Conservation (phyloP, 1,140 invertebrate genomes). For the Amyelois transitella region DNA sequence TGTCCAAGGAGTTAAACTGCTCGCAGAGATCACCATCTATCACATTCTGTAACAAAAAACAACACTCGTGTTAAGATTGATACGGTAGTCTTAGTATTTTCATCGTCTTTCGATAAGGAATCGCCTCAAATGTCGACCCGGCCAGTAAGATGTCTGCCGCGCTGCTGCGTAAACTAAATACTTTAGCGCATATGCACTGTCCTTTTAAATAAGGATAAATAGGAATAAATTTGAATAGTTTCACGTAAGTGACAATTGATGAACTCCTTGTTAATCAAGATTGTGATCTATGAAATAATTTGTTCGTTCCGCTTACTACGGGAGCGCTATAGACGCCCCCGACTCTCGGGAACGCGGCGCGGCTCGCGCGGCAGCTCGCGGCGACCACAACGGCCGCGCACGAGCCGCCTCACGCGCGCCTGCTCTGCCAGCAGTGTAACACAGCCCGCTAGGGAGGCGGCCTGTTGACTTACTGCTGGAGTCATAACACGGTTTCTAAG, state of each 20-base stretch:
- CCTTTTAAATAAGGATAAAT: no score
- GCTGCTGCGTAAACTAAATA: no score
- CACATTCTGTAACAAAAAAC: slow-evolving; percentile 87
- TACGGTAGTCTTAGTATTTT: no score
- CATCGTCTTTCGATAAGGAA: no score
- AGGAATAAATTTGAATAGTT: no score
- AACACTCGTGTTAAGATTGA: slow-evolving; percentile 3
- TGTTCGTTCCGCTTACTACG: slow-evolving; percentile 63
- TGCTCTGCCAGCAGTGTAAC: slow-evolving; percentile 63
- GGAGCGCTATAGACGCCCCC: slow-evolving; percentile 24
- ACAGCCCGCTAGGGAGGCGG: slow-evolving; percentile 25
- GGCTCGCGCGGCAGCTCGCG: slow-evolving; percentile 16
- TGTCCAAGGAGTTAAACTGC: slow-evolving; percentile 97
- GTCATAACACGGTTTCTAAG: not conserved
- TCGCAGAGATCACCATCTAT: slow-evolving; percentile 99
- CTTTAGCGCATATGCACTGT: no score
- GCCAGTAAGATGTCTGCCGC: no score
- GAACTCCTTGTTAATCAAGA: no score
- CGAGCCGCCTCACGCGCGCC: slow-evolving; percentile 18
- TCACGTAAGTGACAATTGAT: no score
- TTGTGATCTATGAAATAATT: not conserved
- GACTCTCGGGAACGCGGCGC: slow-evolving; percentile 52
- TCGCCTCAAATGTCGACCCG: no score
- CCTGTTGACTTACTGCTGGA: slow-evolving; percentile 57
- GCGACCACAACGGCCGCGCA: slow-evolving; percentile 35